Base-by-base conservation (phyloP, 1,140 invertebrate genomes). In the Euschistus heros region DNA sequence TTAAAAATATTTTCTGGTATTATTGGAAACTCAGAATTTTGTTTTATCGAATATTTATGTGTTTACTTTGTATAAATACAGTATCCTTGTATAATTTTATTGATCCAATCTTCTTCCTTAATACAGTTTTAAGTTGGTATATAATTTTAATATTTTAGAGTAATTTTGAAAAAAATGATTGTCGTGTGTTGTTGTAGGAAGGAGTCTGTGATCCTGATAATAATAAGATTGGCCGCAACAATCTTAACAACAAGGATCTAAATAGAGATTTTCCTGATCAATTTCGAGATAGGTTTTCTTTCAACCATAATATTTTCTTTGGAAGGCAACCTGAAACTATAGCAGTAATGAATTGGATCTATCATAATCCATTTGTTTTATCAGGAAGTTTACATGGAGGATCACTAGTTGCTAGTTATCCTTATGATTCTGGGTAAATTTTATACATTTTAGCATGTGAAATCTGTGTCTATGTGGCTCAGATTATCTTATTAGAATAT, bases 381-480 rank as follows among this genome's bases (percentile, higher is more conserved):
- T 95, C 92, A 0, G 90, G 87, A 0, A 96, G 93, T 77, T 79
- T 97, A 50, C 93, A 97, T 74, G 92, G 89, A 20, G 94, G 94
- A 37, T 91, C 93, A 52, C 79, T 96, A 10, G 33, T 37, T 37
- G 33, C 10, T 13, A 37, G 33, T 37, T 37, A 37, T 37, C 33
- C 33, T 10, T 37, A 10, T 37, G 33, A 37, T 37, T 37, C 33
- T 10, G 33, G 33, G 33, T 37, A 37, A 37, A 6, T 13, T 37
- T 37, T 37, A 6, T 37, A 10, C 33, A 37, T 37, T 37, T 37
- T 37, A 37, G 13, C 33, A 37, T 10, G 3, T 37, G 33, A 10
- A 37, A 13, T 37, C 13, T 37, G 7, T 30, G 7, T 30, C 7
- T 37, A 13, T 37, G 33, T 37, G 33, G 10, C 5, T 37, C 33